These are phyloP conservation scores for Urocolius indicus DNA, from an alignment of 2,113 vertebrate species.

Conservation along the genomic window DNA sequence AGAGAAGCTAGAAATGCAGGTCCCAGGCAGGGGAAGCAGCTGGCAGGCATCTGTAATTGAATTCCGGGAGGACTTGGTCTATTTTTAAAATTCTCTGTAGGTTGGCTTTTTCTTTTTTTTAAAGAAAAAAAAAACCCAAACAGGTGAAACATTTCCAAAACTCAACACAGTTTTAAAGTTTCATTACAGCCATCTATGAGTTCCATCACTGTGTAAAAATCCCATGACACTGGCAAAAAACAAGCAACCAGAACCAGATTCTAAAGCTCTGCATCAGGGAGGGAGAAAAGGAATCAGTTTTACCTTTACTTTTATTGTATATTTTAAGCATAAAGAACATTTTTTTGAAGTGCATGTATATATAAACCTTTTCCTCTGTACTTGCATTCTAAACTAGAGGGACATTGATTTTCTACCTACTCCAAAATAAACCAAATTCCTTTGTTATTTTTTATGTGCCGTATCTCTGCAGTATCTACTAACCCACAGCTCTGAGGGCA, in stretches of 20 bases:
- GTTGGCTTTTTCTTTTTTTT: not conserved
- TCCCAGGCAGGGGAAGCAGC: slow-evolving; percentile 56
- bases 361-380: not conserved
- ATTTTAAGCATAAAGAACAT: not conserved
- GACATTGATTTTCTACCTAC: not conserved
- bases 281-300: not conserved
- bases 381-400: not conserved
- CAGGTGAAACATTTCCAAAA: slow-evolving; percentile 53
- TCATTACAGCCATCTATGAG: not conserved
- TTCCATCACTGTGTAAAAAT: not conserved
- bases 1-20: not conserved
- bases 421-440: not conserved
- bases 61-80: slow-evolving; percentile 58
- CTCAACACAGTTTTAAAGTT: slow-evolving; percentile 15
- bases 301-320: not conserved
- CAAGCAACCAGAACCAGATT: not conserved
- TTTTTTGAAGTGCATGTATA: not conserved
- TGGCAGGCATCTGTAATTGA: slow-evolving; percentile 67
- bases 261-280: not conserved
- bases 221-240: not conserved
- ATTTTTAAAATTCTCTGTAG: slow-evolving; percentile 64
- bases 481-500: not conserved
- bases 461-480: not conserved
- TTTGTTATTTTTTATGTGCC: not conserved
- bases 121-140: not conserved